Conservation (phyloP, 2,888 invertebrate genomes). For the Habroteleia sp. region DNA sequence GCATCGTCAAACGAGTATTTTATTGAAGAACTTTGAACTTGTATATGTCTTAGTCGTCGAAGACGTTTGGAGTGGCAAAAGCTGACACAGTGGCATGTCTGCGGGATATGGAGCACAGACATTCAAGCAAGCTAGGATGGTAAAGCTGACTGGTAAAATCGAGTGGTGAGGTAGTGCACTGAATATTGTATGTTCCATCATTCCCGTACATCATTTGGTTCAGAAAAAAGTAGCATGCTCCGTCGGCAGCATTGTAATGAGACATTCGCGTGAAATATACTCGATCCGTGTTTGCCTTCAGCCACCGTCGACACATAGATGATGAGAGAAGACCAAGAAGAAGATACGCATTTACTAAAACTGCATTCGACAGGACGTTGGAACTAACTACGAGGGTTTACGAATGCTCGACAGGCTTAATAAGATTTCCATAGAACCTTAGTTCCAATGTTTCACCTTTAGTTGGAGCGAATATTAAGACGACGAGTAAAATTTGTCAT, state of each 20-base stretch:
- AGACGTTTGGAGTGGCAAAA: conserved; percentile 62
- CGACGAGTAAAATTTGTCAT: too few species aligned
- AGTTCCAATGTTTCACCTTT: too few species aligned
- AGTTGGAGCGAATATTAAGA: too few species aligned
- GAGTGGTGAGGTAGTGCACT: conserved; percentile 72
- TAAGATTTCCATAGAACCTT: conserved; percentile 27
- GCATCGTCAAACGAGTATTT: conserved; percentile 63
- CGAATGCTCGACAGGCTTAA: conserved; percentile 35
- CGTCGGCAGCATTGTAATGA: conserved; percentile 67
- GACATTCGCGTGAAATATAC: conserved; percentile 67
- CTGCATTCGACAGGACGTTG: conserved; percentile 50
- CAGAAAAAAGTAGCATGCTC: conserved; percentile 69
- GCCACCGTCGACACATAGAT: conserved; percentile 57
- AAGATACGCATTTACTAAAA: conserved; percentile 51
- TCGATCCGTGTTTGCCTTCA: conserved; percentile 64
- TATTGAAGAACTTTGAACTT: conserved; percentile 64
- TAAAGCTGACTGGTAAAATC: conserved; percentile 71
- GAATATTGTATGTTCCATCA: conserved; percentile 73
- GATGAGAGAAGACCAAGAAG: conserved; percentile 49
- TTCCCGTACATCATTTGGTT: conserved; percentile 71
- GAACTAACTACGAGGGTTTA: conserved; percentile 32
- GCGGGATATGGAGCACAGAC: conserved; percentile 61
- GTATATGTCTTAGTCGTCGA: conserved; percentile 59
- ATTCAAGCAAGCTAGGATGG: conserved; percentile 59
- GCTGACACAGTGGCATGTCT: conserved; percentile 64